Conservation (phyloP, 2,113 vertebrate species). For the Gila orcuttii region DNA sequence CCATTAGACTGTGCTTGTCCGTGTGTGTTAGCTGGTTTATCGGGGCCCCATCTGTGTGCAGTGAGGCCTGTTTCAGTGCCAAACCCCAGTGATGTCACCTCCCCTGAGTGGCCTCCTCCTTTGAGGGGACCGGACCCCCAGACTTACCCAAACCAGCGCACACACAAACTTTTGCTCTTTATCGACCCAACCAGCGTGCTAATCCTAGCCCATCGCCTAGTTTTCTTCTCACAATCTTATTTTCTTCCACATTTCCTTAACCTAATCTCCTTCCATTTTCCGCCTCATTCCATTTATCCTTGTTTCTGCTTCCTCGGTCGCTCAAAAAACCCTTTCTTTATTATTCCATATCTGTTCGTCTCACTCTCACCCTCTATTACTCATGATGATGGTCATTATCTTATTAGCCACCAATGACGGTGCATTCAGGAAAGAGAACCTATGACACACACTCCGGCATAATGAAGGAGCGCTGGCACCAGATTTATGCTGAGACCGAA, state of each 20-base stretch:
- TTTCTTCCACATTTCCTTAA: background rate
- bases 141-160: background rate
- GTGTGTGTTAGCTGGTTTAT: constrained; percentile 20
- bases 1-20: constrained; percentile 33
- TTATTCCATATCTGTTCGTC: background rate
- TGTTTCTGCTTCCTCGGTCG: background rate
- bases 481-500: constrained; percentile 4
- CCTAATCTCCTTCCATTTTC: constrained; percentile 5
- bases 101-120: constrained; percentile 27
- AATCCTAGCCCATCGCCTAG: constrained; percentile 40
- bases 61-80: constrained; percentile 29
- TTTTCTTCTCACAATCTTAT: constrained; percentile 7
- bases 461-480: background rate
- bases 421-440: constrained; percentile 43
- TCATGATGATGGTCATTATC: constrained; percentile 55
- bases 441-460: constrained; percentile 35
- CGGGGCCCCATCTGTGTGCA: constrained; percentile 36
- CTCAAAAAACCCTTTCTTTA: background rate
- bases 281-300: background rate
- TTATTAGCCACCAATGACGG: constrained; percentile 47
- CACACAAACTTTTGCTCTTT: constrained; percentile 30
- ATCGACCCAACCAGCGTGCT: constrained; percentile 40
- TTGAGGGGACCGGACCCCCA: constrained; percentile 3
- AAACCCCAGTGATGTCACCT: constrained; percentile 36
- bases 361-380: constrained; percentile 31